Conservation (phyloP, 2,888 invertebrate genomes). For the Acheta domesticus region DNA sequence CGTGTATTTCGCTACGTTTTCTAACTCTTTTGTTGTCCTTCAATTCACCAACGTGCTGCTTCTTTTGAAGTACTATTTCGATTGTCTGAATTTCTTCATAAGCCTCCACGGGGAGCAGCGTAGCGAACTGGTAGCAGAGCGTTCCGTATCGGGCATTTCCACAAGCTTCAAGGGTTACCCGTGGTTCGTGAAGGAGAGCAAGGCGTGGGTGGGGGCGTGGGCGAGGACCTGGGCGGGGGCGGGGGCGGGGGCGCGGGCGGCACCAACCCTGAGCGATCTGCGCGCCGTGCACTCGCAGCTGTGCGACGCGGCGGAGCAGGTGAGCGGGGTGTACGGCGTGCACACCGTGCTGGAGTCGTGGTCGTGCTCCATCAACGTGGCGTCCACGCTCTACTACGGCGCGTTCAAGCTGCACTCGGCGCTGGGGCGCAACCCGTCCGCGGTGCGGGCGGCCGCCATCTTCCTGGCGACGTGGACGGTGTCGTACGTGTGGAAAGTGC, state of each 20-base stretch:
- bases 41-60: neutral
- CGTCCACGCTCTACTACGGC: neutral
- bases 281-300: neutral
- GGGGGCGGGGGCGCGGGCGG: neutral
- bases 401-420: neutral
- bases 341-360: neutral
- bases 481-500: neutral
- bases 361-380: conserved; percentile 6
- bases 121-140: neutral
- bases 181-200: neutral
- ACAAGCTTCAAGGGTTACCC: neutral
- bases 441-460: conserved; percentile 18
- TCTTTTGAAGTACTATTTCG: neutral
- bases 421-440: neutral
- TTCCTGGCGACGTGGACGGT: conserved; percentile 27
- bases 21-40: neutral
- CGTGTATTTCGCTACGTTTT: neutral
- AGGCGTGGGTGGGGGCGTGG: neutral
- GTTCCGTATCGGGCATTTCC: neutral
- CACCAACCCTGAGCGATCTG: neutral
- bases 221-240: accelerated
- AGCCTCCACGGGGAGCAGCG: neutral
- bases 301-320: neutral
- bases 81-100: neutral
- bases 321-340: neutral